A percentile compares a stretch with the other conserved stretches of the same genome.
These are phyloP conservation scores for Nemapogon koenigi DNA, from an alignment of 2,888 invertebrate genomes.

Conservation along the genomic window DNA sequence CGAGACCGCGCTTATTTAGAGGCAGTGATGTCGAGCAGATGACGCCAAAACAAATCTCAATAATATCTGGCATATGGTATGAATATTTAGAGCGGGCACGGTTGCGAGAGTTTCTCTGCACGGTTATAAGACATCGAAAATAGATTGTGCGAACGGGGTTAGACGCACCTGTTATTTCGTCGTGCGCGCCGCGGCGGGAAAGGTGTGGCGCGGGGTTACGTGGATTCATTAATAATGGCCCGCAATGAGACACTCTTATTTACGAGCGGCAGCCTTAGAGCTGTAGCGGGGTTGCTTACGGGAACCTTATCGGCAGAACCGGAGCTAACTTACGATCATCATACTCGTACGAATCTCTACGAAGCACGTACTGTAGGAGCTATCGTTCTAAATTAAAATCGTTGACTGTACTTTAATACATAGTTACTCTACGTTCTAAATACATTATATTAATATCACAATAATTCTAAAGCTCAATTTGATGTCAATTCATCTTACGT, in stretches of 20 bases:
- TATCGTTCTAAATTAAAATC: too few relatives aligned
- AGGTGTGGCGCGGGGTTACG: conserved; percentile 35
- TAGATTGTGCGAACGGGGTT: conserved; percentile 65
- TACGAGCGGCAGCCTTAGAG: conserved; percentile 34
- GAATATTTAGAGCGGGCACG: conserved; percentile 60
- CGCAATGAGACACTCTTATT: conserved; percentile 61
- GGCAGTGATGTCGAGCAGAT: conserved; percentile 52
- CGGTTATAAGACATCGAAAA: conserved; percentile 62
- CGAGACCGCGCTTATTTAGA: conserved; percentile 49
- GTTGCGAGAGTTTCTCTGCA: conserved; percentile 54
- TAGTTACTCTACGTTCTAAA: too few relatives aligned
- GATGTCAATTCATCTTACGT: too few relatives aligned
- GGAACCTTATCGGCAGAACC: not conserved
- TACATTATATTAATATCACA: too few relatives aligned
- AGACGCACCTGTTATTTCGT: conserved; percentile 62
- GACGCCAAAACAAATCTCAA: conserved; percentile 60
- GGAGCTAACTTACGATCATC: too few relatives aligned
- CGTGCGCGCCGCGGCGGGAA: conserved; percentile 37
- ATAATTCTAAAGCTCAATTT: too few relatives aligned
- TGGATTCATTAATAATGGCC: conserved; percentile 62
- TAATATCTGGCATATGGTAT: conserved; percentile 60
- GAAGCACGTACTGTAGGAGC: too few relatives aligned
- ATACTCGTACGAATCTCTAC: too few relatives aligned
- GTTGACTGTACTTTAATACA: too few relatives aligned
- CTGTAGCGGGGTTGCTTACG: conserved; percentile 3